Percentiles rank a stretch among this genome's conserved stretches.
Conservation (phyloP, 2,888 invertebrate genomes). For the Nephrotoma appendiculata region DNA sequence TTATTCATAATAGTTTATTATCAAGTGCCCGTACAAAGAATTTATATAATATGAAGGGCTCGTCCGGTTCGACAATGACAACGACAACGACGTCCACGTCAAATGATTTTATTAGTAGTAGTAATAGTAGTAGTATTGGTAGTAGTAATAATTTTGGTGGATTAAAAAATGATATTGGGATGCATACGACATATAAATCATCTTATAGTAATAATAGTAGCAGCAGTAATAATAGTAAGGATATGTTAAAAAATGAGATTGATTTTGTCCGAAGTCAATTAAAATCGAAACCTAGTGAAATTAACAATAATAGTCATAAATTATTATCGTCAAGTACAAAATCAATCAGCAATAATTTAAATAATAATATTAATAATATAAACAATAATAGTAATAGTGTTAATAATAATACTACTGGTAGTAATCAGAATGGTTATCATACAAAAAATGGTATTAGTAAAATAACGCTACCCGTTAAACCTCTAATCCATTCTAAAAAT, state of each 20-base stretch:
- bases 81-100: not conserved
- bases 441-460: not conserved
- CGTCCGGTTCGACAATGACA: not conserved
- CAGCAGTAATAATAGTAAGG: not conserved
- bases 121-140: not conserved
- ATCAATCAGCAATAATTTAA: conserved; percentile 1
- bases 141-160: not conserved
- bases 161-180: not conserved
- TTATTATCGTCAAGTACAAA: not conserved
- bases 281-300: not conserved
- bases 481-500: not conserved
- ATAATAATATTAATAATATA: not conserved
- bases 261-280: not conserved
- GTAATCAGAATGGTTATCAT: not conserved
- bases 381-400: not conserved
- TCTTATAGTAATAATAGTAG: not conserved
- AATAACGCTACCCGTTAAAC: not conserved
- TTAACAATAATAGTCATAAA: not conserved
- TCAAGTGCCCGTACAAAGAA: not conserved
- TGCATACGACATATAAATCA: not conserved
- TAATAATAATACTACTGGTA: not conserved
- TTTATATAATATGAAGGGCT: not conserved
- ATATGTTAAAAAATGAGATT: conserved; percentile 2
- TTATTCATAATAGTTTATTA: not conserved
- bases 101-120: not conserved